Conservation (phyloP, 1,140 invertebrate species). For the Drosophila mauritiana region DNA sequence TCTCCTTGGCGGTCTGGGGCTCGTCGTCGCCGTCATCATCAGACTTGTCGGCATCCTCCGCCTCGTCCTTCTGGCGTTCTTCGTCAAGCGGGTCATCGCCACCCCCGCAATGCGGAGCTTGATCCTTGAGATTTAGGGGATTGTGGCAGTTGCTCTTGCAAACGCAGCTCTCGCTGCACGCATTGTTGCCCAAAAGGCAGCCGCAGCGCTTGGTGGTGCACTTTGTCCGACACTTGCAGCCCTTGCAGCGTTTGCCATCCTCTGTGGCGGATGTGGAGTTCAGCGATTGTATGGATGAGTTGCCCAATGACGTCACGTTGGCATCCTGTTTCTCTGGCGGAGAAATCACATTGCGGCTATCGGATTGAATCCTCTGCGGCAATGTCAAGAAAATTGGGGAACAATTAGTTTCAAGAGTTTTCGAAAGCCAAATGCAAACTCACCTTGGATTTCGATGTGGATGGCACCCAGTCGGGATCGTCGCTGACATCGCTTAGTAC, state of each 20-base stretch:
- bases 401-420: neutral
- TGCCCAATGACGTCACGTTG: conserved; percentile 9
- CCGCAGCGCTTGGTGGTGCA: conserved; percentile 65
- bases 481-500: conserved; percentile 76
- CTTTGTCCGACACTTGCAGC: conserved; percentile 58
- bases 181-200: conserved; percentile 28
- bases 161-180: conserved; percentile 27
- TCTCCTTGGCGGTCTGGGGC: conserved; percentile 1
- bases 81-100: conserved; percentile 6
- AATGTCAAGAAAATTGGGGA: neutral
- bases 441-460: neutral
- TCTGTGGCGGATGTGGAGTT: conserved; percentile 19
- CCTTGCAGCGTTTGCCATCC: neutral
- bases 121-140: conserved; percentile 16
- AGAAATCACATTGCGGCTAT: neutral
- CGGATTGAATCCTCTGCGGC: neutral
- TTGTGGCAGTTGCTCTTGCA: conserved; percentile 58
- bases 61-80: neutral
- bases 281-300: conserved; percentile 17
- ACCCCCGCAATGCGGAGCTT: conserved; percentile 1
- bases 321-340: neutral
- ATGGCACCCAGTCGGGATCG: conserved; percentile 88
- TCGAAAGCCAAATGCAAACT: neutral
- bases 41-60: neutral
- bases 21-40: neutral